Percentiles rank a stretch among this genome's conserved stretches.
phyloP scores from a whole-genome alignment of 2,888 invertebrate species.

The Isoperla grammatica region DNA sequence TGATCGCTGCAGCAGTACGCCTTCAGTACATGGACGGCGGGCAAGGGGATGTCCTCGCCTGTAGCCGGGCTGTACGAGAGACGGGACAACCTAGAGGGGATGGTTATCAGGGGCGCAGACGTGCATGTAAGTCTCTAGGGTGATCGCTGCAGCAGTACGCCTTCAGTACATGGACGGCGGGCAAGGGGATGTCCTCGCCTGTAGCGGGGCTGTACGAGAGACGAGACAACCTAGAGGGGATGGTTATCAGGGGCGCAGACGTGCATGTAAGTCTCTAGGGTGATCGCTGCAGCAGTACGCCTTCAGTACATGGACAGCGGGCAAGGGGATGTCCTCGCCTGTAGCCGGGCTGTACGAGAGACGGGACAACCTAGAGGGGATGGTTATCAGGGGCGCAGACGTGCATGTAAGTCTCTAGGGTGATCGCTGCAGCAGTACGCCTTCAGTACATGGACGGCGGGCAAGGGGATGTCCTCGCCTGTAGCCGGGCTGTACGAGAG shows the following conservation, averaged over 20 bases:
- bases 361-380: not conserved
- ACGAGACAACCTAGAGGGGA: not conserved
- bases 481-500: too few relatives aligned
- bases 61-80: too few relatives aligned
- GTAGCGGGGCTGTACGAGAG: too few relatives aligned
- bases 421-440: not conserved
- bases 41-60: not conserved
- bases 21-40: not conserved
- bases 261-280: not conserved
- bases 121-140: not conserved
- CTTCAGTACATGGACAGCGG: not conserved
- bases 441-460: not conserved
- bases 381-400: not conserved
- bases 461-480: not conserved
- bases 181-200: not conserved
- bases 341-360: too few relatives aligned
- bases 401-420: conserved; percentile 7
- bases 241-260: not conserved
- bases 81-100: not conserved
- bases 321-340: not conserved
- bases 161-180: not conserved
- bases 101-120: not conserved
- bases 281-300: not conserved
- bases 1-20: not conserved
- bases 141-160: not conserved